Evolutionary conservation across 2,797 vertebrate species (phyloP), one percentile per base, ranked within the genome.

Genomic region (Urosaurus nigricauda): DNA sequence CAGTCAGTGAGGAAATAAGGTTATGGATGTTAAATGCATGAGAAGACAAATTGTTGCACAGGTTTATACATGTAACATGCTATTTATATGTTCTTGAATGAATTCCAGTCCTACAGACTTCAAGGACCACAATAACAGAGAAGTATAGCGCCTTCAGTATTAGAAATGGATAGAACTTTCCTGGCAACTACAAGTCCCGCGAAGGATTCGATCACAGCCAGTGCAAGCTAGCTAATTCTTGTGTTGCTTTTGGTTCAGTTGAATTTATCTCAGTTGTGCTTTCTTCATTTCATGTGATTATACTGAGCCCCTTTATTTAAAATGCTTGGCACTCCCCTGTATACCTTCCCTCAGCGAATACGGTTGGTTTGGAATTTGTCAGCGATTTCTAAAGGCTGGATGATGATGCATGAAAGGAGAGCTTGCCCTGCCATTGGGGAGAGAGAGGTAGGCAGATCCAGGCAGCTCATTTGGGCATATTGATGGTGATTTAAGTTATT

Each of bases 1-100:
- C 53, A 92, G 63, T 83, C 86, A 88, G 77, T 87, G 85, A 83
- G 58, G 24, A 80, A 93, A 94, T 65, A 0, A 16, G 58, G 85
- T 37, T 43, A 87, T 80, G 88, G 88, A 56, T 71, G 2, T 65
- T 40, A 88, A 53, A 37, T 79, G 78, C 0, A 1, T 88, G 87
- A 89, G 8, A 83, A 85, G 89, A 53, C 47, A 12, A 87, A 79
- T 90, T 37, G 32, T 88, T 65, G 77, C 0, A 21, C 12, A 71
- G 6, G 37, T 37, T 79, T 85, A 58, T 16, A 16, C 6, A 60
- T 40, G 74, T 43, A 84, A 58, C 32, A 35, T 16, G 14, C 32
- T 4, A 47, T 70, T 5, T 3, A 73, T 0, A 47, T 19, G 56
- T 32, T 35, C 5, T 79, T 0, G 43, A 81, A 7, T 1, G 9